These are phyloP conservation scores for Artemia sp. DNA, from an alignment of 2,888 invertebrate species.

Conservation along the genomic window DNA sequence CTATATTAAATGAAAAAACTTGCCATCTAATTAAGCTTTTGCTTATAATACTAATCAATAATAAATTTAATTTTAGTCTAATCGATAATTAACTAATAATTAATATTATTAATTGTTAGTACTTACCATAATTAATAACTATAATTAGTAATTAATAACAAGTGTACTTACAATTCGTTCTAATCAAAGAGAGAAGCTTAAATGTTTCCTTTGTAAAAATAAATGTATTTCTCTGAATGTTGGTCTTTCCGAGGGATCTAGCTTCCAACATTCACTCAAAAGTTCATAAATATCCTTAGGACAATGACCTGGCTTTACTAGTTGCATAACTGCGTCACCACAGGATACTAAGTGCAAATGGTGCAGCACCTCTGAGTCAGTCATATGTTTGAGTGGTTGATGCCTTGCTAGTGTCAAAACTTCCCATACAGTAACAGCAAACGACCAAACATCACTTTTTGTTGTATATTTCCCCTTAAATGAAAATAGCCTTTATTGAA, in stretches of 20 bases:
- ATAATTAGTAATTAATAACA: too few species aligned
- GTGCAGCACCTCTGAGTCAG: constrained; percentile 60
- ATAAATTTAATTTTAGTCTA: too few species aligned
- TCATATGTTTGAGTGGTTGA: constrained; percentile 55
- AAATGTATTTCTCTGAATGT: constrained; percentile 72
- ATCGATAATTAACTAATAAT: too few species aligned
- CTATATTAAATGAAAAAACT: too few species aligned
- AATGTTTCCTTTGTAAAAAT: constrained; percentile 53
- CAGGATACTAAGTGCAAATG: constrained; percentile 50
- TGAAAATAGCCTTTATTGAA: too few species aligned
- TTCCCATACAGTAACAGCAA: constrained; percentile 73
- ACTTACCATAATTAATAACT: too few species aligned
- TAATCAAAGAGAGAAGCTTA: constrained; percentile 32
- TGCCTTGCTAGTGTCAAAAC: constrained; percentile 57
- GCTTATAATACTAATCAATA: too few species aligned
- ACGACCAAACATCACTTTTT: constrained; percentile 79
- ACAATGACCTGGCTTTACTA: constrained; percentile 48
- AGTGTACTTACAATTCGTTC: not conserved
- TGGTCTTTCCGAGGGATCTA: constrained; percentile 59
- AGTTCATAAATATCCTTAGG: constrained; percentile 75
- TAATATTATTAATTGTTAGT: too few species aligned
- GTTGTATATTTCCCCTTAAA: constrained; percentile 68
- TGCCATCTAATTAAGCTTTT: too few species aligned
- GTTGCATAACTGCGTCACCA: constrained; percentile 34
- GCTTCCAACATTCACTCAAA: constrained; percentile 80